Evolutionary conservation across 1,140 invertebrate genomes (phyloP), one percentile per base, ranked within the genome.

Genomic region (Apis florea): DNA sequence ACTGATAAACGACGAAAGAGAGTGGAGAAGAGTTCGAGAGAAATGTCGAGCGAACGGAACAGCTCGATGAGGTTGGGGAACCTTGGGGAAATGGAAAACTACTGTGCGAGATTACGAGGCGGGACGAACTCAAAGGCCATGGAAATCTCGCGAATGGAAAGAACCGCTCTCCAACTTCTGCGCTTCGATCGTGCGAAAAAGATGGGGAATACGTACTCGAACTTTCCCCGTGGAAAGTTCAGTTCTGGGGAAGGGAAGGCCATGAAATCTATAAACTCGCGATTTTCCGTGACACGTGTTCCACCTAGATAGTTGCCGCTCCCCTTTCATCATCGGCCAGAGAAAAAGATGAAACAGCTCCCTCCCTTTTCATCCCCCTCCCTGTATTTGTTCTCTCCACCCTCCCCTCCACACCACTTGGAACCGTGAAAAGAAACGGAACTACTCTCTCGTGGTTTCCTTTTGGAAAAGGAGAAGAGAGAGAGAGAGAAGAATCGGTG

Each of bases 201-300:
- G 26, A 63, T 26, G 15, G 26, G 26, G 1, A 15, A 4, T 17
- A 15, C 15, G 61, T 26, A 9, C 17, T 56, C 6, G 8, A 63
- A 63, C 26, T 63, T 63, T 63, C 17, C 17, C 61, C 24, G 26
- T 56, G 17, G 26, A 4, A 63, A 63, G 61, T 63, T 63, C 17
- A 10, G 24, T 4, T 15, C 5, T 0, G 4, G 5, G 26, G 12
- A 31, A 63, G 26, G 24, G 61, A 2, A 1, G 26, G 26, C 61
- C 10, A 17, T 63, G 26, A 63, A 63, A 63, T 63, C 9, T 40
- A 78, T 78, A 59, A 78, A 78, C 75, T 77, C 53, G 24, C 40
- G 66, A 78, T 78, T 49, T 68, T 78, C 40, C 75, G 47, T 54
- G 64, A 78, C 75, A 69, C 53, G 53, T 78, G 66, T 58, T 69